Evolutionary conservation across 2,113 vertebrate genomes (phyloP).

Genomic region (Baryphthengus martii): DNA sequence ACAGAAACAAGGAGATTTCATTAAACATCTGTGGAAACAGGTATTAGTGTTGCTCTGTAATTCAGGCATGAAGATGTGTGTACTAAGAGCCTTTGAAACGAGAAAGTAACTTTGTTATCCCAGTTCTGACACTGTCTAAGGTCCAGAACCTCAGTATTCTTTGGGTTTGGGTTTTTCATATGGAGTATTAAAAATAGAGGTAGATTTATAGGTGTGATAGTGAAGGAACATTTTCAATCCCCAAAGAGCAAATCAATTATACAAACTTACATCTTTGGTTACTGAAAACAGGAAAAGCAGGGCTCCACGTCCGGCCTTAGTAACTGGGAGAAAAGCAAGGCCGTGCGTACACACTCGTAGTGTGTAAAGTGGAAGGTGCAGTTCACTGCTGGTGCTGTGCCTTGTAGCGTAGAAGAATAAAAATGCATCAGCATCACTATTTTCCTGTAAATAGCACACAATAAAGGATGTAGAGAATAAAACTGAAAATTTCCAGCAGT

Average conservation of each 20-base stretch:
- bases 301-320: background rate
- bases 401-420: background rate
- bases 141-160: background rate
- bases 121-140: background rate
- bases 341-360: accelerated
- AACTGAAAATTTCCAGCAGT: background rate
- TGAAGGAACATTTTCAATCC: background rate
- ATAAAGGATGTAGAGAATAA: background rate
- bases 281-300: background rate
- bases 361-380: background rate
- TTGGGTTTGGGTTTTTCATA: background rate
- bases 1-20: background rate
- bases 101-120: background rate
- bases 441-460: background rate
- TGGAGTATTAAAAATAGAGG: background rate
- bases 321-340: background rate
- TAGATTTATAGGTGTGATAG: background rate
- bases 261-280: background rate
- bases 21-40: background rate
- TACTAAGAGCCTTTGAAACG: background rate
- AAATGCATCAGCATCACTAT: background rate
- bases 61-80: background rate
- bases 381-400: background rate
- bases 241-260: background rate
- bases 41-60: background rate